Percentiles rank a stretch among this genome's conserved stretches.
These are phyloP conservation scores for Brachionus paranguensis DNA, from an alignment of 1,140 invertebrate genomes.

Conservation along the genomic window DNA sequence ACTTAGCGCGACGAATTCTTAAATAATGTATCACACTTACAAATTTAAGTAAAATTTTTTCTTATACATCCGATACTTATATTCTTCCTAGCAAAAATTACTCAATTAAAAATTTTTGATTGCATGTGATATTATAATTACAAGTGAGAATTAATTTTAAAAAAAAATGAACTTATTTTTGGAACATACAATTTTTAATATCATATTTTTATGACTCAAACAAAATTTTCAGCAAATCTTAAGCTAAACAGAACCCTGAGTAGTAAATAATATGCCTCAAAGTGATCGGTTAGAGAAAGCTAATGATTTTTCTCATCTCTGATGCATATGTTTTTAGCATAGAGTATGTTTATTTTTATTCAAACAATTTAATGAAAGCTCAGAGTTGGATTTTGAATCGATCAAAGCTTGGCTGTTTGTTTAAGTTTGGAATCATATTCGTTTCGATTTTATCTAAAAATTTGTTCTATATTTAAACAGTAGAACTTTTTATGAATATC, in stretches of 20 bases:
- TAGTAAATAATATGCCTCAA: neutral
- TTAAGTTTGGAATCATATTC: neutral
- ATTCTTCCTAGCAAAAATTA: neutral
- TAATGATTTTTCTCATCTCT: neutral
- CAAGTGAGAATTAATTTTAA: too few species aligned
- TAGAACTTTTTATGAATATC: neutral
- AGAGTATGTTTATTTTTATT: neutral
- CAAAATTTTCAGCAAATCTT: too few species aligned
- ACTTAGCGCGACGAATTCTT: neutral
- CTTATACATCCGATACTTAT: neutral
- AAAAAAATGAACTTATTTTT: too few species aligned
- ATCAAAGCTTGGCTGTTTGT: neutral
- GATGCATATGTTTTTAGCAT: neutral
- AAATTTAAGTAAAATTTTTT: neutral
- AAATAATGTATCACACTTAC: neutral
- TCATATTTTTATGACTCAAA: too few species aligned
- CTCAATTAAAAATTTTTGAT: neutral
- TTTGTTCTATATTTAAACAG: neutral
- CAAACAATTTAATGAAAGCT: neutral
- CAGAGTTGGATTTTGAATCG: neutral
- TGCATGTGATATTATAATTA: neutral
- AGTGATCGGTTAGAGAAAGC: neutral
- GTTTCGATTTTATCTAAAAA: neutral
- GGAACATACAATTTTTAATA: too few species aligned
- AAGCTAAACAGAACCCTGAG: neutral